Evolutionary conservation across 2,113 vertebrate genomes (phyloP).

Genomic region (Sterrhoptilus dennistouni): DNA sequence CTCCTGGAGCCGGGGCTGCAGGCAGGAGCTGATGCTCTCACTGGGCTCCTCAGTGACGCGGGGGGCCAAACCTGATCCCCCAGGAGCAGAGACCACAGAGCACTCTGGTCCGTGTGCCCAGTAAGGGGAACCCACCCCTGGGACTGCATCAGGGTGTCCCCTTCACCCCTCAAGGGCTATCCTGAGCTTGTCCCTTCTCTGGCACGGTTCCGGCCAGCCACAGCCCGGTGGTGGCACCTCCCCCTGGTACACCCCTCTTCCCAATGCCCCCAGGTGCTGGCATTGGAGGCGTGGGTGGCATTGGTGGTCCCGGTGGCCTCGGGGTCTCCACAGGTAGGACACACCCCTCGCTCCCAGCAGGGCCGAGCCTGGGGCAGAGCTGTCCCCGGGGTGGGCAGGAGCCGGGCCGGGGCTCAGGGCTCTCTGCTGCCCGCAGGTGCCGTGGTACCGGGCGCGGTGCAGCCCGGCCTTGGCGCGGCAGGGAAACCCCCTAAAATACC

Average conservation of each 20-base stretch:
- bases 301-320: constrained; percentile 38
- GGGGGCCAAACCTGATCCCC: background rate
- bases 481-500: constrained; percentile 79
- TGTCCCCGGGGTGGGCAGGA: background rate
- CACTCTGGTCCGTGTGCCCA: background rate
- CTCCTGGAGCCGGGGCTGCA: background rate
- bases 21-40: background rate
- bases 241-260: background rate
- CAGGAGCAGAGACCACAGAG: background rate
- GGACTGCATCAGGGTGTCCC: background rate
- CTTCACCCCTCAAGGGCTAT: background rate
- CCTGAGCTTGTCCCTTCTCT: background rate
- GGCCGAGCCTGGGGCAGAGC: background rate
- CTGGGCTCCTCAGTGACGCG: background rate
- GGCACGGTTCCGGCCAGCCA: accelerated
- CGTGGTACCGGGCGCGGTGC: constrained; percentile 50
- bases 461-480: constrained; percentile 63
- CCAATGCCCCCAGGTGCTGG: constrained; percentile 35
- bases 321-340: constrained; percentile 69
- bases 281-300: constrained; percentile 22
- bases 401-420: background rate
- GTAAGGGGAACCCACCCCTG: background rate
- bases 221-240: background rate
- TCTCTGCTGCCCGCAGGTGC: constrained; percentile 64
- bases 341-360: background rate